Conservation (phyloP, 1,140 invertebrate genomes). For the Drepana arcuata region DNA sequence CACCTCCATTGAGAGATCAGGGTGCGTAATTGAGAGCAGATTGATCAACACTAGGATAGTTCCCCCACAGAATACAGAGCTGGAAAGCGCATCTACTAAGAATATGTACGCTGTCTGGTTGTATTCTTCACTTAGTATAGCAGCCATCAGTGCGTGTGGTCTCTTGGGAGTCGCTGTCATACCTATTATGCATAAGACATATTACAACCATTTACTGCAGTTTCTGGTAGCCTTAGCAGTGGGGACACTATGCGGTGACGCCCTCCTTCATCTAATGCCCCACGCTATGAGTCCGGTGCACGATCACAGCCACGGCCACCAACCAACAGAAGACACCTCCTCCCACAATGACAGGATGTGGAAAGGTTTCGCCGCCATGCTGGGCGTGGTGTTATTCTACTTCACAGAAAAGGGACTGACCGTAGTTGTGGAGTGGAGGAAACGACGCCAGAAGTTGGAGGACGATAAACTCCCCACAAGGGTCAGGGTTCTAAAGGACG, state of each 20-base stretch:
- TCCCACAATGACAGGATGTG: constrained; percentile 80
- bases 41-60: constrained; percentile 4
- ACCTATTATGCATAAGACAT: constrained; percentile 90
- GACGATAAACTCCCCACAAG: constrained; percentile 75
- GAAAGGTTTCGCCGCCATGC: constrained; percentile 86
- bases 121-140: constrained; percentile 84
- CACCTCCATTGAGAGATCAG: constrained; percentile 65
- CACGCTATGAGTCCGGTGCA: constrained; percentile 79
- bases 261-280: constrained; percentile 92
- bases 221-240: constrained; percentile 94
- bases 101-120: constrained; percentile 79
- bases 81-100: constrained; percentile 36
- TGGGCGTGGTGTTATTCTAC: constrained; percentile 90
- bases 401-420: constrained; percentile 87
- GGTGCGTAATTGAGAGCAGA: constrained; percentile 68
- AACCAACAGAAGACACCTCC: constrained; percentile 34
- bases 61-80: constrained; percentile 9
- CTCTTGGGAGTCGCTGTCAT: constrained; percentile 88
- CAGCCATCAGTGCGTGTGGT: constrained; percentile 88
- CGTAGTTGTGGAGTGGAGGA: constrained; percentile 85
- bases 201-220: constrained; percentile 92
- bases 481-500: constrained; percentile 77
- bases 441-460: constrained; percentile 74
- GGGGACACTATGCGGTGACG: constrained; percentile 92
- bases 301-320: constrained; percentile 22